Conservation (phyloP, 1,140 invertebrate species). For the Bacillus rossius region DNA sequence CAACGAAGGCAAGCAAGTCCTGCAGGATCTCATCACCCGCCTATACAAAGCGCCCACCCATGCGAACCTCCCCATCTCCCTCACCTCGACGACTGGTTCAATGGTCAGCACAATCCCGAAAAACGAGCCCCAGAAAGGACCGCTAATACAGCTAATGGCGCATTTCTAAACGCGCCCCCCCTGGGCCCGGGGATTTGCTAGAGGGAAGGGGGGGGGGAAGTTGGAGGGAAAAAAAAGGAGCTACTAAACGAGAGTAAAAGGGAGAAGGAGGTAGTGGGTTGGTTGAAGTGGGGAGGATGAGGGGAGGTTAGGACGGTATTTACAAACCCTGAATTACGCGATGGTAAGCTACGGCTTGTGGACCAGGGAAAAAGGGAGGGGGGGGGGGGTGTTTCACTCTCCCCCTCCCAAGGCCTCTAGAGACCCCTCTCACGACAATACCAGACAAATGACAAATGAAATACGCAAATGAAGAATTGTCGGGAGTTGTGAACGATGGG, state of each 20-base stretch:
- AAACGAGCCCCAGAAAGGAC: conserved; percentile 4
- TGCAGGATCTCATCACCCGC: too few species aligned
- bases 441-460: conserved; percentile 43
- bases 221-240: too few species aligned
- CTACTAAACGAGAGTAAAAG: conserved; percentile 9
- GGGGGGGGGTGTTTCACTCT: neutral
- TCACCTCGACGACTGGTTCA: too few species aligned
- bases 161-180: conserved; percentile 11
- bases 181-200: too few species aligned
- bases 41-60: too few species aligned
- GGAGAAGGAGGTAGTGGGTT: neutral
- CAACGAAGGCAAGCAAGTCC: too few species aligned
- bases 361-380: too few species aligned
- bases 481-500: conserved; percentile 37
- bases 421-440: conserved; percentile 34
- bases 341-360: too few species aligned
- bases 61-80: too few species aligned
- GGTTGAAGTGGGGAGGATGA: neutral
- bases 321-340: conserved; percentile 16
- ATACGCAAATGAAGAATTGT: conserved; percentile 51
- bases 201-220: too few species aligned
- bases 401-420: neutral
- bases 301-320: conserved; percentile 4
- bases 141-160: conserved; percentile 12
- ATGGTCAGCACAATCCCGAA: conserved; percentile 3